phyloP scores from a whole-genome alignment of 2,888 invertebrate genomes.

The Boloria euphrosyne region DNA sequence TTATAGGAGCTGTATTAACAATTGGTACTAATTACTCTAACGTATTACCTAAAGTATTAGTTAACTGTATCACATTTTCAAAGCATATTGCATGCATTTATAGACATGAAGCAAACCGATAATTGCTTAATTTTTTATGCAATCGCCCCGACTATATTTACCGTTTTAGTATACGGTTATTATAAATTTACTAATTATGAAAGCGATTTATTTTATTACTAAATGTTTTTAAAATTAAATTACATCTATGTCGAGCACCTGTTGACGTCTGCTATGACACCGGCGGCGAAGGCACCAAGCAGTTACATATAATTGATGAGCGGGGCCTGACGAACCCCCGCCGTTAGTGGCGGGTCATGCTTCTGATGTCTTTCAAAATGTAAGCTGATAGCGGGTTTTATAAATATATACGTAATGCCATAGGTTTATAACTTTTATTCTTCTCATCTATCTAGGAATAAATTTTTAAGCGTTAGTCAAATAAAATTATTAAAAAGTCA shows the following conservation, averaged over 20 bases:
- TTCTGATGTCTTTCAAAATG: constrained; percentile 18
- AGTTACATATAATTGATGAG: constrained; percentile 61
- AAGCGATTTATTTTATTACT: constrained; percentile 25
- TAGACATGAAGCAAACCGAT: too few species aligned
- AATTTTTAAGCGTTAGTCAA: too few species aligned
- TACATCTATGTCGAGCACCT: constrained; percentile 54
- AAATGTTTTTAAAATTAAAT: constrained; percentile 39
- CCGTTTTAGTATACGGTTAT: constrained; percentile 2
- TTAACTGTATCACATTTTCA: too few species aligned
- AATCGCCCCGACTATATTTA: not conserved
- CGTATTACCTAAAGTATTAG: too few species aligned
- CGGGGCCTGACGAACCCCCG: constrained; percentile 59
- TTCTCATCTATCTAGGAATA: too few species aligned
- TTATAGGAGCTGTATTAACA: too few species aligned
- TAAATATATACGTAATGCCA: not conserved
- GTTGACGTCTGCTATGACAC: constrained; percentile 56
- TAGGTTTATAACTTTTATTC: not conserved
- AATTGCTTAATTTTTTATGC: not conserved
- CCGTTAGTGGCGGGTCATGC: constrained; percentile 53
- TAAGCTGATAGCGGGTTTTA: constrained; percentile 6
- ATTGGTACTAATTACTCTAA: too few species aligned
- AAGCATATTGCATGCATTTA: too few species aligned
- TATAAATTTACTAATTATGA: not conserved
- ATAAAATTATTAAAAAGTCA: too few species aligned
- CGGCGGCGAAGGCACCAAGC: constrained; percentile 41